Conservation (phyloP, 1,140 invertebrate genomes). For the Andricus grossulariae region DNA sequence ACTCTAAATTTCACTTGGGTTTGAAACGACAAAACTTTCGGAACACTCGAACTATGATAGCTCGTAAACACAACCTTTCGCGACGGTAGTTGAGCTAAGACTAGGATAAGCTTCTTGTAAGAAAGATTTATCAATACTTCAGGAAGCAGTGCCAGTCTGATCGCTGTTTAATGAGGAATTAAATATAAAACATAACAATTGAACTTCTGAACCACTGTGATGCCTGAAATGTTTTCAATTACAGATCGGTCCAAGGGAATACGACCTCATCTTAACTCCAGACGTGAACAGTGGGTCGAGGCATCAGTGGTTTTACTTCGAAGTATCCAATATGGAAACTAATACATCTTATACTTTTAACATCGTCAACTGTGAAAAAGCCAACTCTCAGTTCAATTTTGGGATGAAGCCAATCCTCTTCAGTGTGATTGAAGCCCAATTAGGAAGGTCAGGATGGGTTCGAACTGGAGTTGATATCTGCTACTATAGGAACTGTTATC, state of each 20-base stretch:
- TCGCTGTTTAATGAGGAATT: too few relatives aligned
- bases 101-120: too few relatives aligned
- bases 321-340: slow-evolving; percentile 88
- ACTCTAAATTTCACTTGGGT: too few relatives aligned
- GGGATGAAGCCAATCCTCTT: slow-evolving; percentile 96
- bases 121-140: too few relatives aligned
- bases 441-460: slow-evolving; percentile 83
- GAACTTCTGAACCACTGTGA: too few relatives aligned
- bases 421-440: slow-evolving; percentile 84
- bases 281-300: slow-evolving; percentile 89
- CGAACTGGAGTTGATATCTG: slow-evolving; percentile 86
- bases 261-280: slow-evolving; percentile 90
- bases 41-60: too few relatives aligned
- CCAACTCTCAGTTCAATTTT: slow-evolving; percentile 92
- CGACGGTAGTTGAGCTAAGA: too few relatives aligned
- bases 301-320: slow-evolving; percentile 96
- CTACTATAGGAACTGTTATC: slow-evolving; percentile 86
- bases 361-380: slow-evolving; percentile 94
- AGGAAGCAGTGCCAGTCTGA: too few relatives aligned
- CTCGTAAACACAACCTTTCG: too few relatives aligned
- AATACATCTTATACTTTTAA: slow-evolving; percentile 88
- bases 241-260: slow-evolving; percentile 85
- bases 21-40: too few relatives aligned
- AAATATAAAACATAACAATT: too few relatives aligned
- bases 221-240: slow-evolving; percentile 39